Evolutionary conservation across 2,797 vertebrate species (phyloP).

Genomic region (Oreochromis mossambicus): DNA sequence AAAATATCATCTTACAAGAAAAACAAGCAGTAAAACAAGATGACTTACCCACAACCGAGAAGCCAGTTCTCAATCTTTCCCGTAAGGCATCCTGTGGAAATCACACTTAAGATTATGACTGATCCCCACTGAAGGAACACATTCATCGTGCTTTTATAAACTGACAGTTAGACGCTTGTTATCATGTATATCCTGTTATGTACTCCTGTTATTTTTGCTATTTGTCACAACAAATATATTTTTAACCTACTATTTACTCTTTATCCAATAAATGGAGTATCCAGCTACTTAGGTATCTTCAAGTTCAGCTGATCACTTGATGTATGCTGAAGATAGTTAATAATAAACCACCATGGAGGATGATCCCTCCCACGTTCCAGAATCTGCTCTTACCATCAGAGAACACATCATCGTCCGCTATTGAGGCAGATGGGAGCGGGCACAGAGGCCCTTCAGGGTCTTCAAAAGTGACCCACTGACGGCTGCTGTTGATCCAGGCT

Average conservation of each 20-base stretch:
- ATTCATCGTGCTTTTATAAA: neutral
- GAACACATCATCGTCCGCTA: conserved; percentile 67
- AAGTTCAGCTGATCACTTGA: neutral
- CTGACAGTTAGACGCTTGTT: neutral
- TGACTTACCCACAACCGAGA: conserved; percentile 83
- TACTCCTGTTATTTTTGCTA: neutral
- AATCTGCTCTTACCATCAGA: conserved; percentile 56
- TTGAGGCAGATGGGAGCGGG: conserved; percentile 33
- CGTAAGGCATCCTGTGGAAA: conserved; percentile 80
- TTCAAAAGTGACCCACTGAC: conserved; percentile 67
- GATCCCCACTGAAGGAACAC: neutral
- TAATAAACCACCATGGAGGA: neutral
- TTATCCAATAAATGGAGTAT: neutral
- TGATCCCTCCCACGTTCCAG: neutral
- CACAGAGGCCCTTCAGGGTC: conserved; percentile 15
- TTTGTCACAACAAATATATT: neutral
- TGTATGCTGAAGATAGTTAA: neutral
- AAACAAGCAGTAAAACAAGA: neutral
- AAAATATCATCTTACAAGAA: neutral
- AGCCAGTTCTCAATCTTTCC: conserved; percentile 89
- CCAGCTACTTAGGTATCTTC: neutral
- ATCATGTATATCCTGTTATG: rapidly evolving
- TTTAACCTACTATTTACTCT: neutral
- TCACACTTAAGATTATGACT: neutral
- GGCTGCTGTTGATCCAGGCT: conserved; percentile 82